Percentiles rank a stretch among this genome's conserved stretches.
Conservation (phyloP, 2,113 vertebrate species). For the Gopherus flavomarginatus region DNA sequence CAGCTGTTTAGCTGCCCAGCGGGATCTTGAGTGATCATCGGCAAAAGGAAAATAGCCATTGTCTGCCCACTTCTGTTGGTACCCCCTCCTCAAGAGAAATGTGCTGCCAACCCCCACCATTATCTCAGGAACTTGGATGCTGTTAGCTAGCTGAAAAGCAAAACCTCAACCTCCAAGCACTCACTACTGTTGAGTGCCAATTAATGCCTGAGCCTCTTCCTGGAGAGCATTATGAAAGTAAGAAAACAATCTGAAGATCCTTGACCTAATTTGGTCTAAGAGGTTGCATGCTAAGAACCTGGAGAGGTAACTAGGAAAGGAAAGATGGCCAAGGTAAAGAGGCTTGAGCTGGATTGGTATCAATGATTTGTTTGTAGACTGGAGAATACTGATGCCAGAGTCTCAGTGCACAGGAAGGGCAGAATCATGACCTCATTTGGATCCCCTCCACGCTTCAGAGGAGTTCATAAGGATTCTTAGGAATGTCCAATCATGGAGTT, state of each 20-base stretch:
- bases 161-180: slow-evolving; percentile 61
- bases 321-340: background rate
- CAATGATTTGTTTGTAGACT: background rate
- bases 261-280: slow-evolving; percentile 53
- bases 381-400: accelerated
- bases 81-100: background rate
- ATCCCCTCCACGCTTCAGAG: background rate
- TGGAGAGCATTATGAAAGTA: slow-evolving; percentile 44
- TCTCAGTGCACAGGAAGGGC: background rate
- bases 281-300: slow-evolving; percentile 17
- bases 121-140: slow-evolving; percentile 23
- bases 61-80: background rate
- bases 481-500: slow-evolving; percentile 14
- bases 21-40: slow-evolving; percentile 10
- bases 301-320: slow-evolving; percentile 6
- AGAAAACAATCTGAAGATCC: slow-evolving; percentile 52
- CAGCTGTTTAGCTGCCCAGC: slow-evolving; percentile 25
- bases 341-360: background rate
- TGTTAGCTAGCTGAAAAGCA: slow-evolving; percentile 70
- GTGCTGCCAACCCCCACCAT: background rate
- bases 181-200: slow-evolving; percentile 45
- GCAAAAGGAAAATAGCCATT: background rate
- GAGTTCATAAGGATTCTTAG: background rate
- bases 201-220: slow-evolving; percentile 61
- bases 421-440: slow-evolving; percentile 1